Percentiles rank a stretch among this genome's conserved stretches.
Conservation (phyloP, 2,113 vertebrate genomes). For the Chroicocephalus ridibundus region DNA sequence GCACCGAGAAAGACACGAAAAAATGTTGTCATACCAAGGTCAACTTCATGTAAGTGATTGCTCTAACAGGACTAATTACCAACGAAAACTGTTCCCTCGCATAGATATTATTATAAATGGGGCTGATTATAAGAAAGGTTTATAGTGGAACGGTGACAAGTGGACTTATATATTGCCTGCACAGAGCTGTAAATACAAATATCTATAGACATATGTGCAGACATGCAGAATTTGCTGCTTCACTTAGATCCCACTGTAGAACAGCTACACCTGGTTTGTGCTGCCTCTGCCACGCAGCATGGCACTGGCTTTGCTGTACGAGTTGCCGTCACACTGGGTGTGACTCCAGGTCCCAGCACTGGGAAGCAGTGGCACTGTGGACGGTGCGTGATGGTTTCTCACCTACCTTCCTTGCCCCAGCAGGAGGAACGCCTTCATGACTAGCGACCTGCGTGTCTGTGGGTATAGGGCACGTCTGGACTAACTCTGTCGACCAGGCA, state of each 20-base stretch:
- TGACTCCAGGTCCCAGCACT: background rate
- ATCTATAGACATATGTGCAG: rapidly evolving
- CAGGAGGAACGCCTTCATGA: background rate
- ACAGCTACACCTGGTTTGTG: background rate
- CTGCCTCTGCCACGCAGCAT: background rate
- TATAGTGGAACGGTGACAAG: background rate
- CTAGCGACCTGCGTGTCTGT: background rate
- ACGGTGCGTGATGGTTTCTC: background rate
- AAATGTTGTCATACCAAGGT: background rate
- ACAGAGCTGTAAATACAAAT: background rate
- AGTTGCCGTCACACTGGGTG: background rate
- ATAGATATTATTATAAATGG: background rate
- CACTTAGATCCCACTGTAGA: background rate
- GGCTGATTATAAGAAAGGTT: background rate
- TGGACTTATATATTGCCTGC: background rate
- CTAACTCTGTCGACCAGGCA: background rate
- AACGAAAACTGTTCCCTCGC: background rate
- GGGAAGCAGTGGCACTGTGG: background rate
- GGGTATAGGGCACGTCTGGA: background rate
- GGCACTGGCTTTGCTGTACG: background rate
- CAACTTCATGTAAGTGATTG: background rate
- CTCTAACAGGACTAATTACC: background rate
- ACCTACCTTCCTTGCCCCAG: background rate
- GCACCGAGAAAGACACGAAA: background rate
- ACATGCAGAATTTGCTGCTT: background rate